Conservation (phyloP, 2,113 vertebrate species). For the Mellivora capensis region DNA sequence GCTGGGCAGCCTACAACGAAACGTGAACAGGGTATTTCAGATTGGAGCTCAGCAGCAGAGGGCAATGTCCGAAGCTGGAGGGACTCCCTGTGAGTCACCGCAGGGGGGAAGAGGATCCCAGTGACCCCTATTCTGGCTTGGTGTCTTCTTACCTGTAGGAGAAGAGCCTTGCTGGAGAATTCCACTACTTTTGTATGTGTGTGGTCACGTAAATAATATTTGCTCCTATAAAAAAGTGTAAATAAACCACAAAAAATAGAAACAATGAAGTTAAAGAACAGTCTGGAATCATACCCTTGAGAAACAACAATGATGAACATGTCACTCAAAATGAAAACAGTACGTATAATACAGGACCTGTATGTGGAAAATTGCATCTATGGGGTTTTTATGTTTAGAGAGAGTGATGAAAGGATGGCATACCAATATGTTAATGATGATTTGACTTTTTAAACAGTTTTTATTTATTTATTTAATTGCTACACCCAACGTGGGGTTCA, state of each 20-base stretch:
- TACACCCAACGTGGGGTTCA: not conserved
- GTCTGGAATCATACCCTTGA: not conserved
- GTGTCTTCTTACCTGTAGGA: not conserved
- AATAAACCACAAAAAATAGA: not conserved
- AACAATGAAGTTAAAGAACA: not conserved
- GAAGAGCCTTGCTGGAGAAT: not conserved
- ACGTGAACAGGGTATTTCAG: rapidly evolving
- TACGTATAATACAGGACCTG: rapidly evolving
- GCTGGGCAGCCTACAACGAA: not conserved
- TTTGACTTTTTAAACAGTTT: not conserved
- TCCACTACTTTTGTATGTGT: not conserved
- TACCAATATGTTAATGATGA: not conserved
- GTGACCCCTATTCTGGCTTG: not conserved
- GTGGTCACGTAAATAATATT: not conserved
- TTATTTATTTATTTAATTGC: not conserved
- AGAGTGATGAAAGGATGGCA: not conserved
- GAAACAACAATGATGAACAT: not conserved
- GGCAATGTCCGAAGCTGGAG: too few species aligned
- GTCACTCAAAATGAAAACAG: not conserved
- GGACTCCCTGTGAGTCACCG: not conserved
- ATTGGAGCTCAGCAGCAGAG: too few species aligned
- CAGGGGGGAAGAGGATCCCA: too few species aligned
- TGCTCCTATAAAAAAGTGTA: not conserved
- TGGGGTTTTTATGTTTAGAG: not conserved
- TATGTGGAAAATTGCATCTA: too few species aligned